Evolutionary conservation across 1,140 invertebrate species (phyloP).

Genomic region (Hypsibius dujardini): DNA sequence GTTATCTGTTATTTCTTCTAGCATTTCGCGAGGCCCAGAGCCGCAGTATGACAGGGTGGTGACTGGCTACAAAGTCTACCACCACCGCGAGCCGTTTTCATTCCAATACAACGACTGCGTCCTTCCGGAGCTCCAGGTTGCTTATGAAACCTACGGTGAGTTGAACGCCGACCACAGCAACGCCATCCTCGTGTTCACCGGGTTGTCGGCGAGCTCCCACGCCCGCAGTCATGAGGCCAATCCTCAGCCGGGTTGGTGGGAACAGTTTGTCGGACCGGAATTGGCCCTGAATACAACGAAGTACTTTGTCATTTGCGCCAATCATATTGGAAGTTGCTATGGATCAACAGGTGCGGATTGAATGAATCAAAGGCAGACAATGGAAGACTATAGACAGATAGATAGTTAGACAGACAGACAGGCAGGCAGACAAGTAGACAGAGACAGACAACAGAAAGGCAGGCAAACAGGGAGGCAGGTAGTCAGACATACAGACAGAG

Average conservation of each 20-base stretch:
- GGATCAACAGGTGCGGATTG: slow-evolving; percentile 14
- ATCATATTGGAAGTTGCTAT: slow-evolving; percentile 33
- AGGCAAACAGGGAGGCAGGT: too few species aligned
- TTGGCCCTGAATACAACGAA: slow-evolving; percentile 33
- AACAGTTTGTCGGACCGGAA: slow-evolving; percentile 34
- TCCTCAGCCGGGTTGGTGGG: slow-evolving; percentile 34
- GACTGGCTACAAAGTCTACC: slow-evolving; percentile 29
- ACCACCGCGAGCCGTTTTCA: slow-evolving; percentile 27
- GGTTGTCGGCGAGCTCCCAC: slow-evolving; percentile 33
- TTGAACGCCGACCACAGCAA: slow-evolving; percentile 32
- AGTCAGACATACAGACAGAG: too few species aligned
- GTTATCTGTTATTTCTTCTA: not conserved
- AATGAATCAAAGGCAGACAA: not conserved
- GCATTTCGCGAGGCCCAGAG: slow-evolving; percentile 28
- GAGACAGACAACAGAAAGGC: too few species aligned
- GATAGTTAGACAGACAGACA: too few species aligned
- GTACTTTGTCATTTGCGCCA: slow-evolving; percentile 35
- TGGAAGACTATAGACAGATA: too few species aligned
- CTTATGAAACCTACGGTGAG: slow-evolving; percentile 35
- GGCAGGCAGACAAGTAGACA: too few species aligned
- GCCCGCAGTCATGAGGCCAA: slow-evolving; percentile 25
- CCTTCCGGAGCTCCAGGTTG: slow-evolving; percentile 30
- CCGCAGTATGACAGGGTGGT: slow-evolving; percentile 31
- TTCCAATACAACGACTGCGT: slow-evolving; percentile 27
- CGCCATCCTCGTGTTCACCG: slow-evolving; percentile 32